phyloP scores from a whole-genome alignment of 2,113 vertebrate species.

The Chloebia gouldiae region DNA sequence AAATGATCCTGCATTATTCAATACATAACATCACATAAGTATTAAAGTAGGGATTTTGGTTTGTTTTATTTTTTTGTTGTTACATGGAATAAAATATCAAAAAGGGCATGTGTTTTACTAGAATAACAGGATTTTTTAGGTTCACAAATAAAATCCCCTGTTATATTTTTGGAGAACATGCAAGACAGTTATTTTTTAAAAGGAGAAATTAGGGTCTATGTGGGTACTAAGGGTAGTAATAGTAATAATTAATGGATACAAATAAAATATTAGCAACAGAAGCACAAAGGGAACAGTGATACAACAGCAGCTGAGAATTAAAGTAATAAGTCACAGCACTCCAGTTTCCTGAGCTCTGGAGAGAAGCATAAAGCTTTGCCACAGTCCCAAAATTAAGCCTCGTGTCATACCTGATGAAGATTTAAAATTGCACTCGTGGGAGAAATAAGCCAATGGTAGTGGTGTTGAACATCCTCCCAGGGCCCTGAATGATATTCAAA shows the following conservation, averaged over 20 bases:
- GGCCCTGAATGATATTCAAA: background rate
- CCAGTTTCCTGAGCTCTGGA: background rate
- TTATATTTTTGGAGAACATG: background rate
- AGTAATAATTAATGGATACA: background rate
- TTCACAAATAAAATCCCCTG: background rate
- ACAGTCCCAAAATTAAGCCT: background rate
- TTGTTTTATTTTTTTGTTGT: background rate
- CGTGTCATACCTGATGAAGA: background rate
- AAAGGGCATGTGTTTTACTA: background rate
- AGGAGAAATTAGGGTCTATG: background rate
- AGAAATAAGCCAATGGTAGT: background rate
- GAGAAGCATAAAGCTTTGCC: background rate
- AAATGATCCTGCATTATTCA: background rate
- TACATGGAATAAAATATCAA: background rate
- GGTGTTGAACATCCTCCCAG: background rate
- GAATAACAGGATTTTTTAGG: background rate
- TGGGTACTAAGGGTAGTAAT: background rate
- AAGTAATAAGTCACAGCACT: background rate
- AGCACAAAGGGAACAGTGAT: background rate
- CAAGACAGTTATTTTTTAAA: background rate
- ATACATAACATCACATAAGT: background rate
- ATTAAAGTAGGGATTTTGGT: background rate
- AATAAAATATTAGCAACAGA: background rate
- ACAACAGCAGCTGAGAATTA: background rate
- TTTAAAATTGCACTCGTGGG: background rate